These are phyloP conservation scores for Zaprionus davidi DNA, from an alignment of 1,140 invertebrate genomes.

Conservation along the genomic window DNA sequence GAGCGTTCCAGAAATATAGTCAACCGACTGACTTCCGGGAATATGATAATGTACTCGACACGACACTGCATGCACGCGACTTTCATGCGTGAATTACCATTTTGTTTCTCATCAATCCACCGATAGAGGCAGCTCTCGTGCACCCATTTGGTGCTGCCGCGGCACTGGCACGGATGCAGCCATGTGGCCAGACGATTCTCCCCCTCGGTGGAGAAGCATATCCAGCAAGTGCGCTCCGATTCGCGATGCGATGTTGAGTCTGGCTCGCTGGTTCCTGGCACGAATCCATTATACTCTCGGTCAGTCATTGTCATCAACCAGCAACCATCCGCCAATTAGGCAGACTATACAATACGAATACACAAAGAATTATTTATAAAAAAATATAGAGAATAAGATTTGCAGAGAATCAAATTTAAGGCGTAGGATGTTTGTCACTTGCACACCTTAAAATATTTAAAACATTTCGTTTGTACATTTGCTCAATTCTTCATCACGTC, in stretches of 20 bases:
- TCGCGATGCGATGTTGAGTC: neutral
- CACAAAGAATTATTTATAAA: slow-evolving; percentile 5
- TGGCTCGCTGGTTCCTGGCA: neutral
- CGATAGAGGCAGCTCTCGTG: slow-evolving; percentile 97
- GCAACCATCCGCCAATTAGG: neutral
- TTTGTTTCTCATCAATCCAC: slow-evolving; percentile 99
- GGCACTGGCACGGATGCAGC: slow-evolving; percentile 98
- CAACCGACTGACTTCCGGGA: slow-evolving; percentile 93
- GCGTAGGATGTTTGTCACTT: slow-evolving; percentile 18
- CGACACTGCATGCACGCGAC: slow-evolving; percentile 97
- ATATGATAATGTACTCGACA: slow-evolving; percentile 96
- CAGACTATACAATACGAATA: slow-evolving; percentile 17
- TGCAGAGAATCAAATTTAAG: slow-evolving; percentile 4
- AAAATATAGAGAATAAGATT: slow-evolving; percentile 21
- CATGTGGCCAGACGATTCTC: slow-evolving; percentile 94
- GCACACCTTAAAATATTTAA: slow-evolving; percentile 8
- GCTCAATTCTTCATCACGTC: neutral
- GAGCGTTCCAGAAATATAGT: slow-evolving; percentile 93
- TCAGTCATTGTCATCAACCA: slow-evolving; percentile 8
- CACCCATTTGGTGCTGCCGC: slow-evolving; percentile 97
- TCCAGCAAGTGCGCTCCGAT: slow-evolving; percentile 91
- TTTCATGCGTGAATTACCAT: slow-evolving; percentile 92
- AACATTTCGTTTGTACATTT: neutral
- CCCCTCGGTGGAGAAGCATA: slow-evolving; percentile 97
- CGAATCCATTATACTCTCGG: neutral